Conservation (phyloP, 2,797 vertebrate genomes). For the Enteromius fasciolatus region DNA sequence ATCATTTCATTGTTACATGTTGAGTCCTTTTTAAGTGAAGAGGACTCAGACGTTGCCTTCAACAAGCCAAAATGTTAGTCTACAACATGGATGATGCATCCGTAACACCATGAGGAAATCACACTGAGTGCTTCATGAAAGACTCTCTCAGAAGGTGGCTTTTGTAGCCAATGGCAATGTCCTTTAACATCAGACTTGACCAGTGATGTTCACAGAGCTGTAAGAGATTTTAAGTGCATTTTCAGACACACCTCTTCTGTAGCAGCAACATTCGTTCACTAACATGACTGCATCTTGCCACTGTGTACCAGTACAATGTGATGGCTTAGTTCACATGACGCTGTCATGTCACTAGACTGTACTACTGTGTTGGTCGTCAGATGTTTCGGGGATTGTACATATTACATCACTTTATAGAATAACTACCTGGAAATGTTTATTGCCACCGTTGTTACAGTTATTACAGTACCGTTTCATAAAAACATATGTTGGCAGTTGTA, state of each 20-base stretch:
- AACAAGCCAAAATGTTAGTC: conserved; percentile 36
- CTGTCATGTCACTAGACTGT: conserved; percentile 32
- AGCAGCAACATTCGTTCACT: conserved; percentile 45
- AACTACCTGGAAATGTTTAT: conserved; percentile 41
- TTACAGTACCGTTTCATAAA: conserved; percentile 14
- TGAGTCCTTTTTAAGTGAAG: conserved; percentile 37
- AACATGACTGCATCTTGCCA: conserved; percentile 25
- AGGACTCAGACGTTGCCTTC: conserved; percentile 45
- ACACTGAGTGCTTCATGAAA: background rate
- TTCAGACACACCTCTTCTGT: conserved; percentile 42
- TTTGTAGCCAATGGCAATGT: conserved; percentile 29
- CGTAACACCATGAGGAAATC: background rate
- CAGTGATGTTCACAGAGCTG: conserved; percentile 21
- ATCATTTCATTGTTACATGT: conserved; percentile 44
- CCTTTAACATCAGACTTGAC: conserved; percentile 21
- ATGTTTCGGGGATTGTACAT: conserved; percentile 53
- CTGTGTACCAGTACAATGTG: conserved; percentile 40
- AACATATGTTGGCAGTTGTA: conserved; percentile 36
- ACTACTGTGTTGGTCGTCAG: conserved; percentile 23
- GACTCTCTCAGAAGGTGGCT: background rate
- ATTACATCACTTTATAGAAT: conserved; percentile 46
- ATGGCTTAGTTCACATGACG: conserved; percentile 28
- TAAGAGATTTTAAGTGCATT: conserved; percentile 46
- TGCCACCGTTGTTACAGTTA: conserved; percentile 16
- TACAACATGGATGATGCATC: conserved; percentile 29